Conservation (phyloP, 1,140 invertebrate species). For the Pseudobourletiella spinata region DNA sequence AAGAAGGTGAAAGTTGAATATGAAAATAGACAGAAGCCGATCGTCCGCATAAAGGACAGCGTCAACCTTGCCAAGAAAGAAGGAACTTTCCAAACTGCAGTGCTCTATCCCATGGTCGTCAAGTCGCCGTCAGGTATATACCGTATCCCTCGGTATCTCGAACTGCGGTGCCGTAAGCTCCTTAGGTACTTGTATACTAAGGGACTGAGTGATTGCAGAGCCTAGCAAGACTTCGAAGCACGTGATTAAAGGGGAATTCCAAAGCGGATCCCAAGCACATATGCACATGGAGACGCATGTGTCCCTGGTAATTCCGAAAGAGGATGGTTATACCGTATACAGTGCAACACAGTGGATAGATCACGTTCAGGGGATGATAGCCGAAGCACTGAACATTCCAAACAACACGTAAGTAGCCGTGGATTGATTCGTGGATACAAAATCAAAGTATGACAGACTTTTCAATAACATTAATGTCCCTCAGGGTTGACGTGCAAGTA, state of each 20-base stretch:
- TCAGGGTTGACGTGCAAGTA: constrained; percentile 24
- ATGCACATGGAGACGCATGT: constrained; percentile 45
- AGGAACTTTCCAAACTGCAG: background rate
- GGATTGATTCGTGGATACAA: background rate
- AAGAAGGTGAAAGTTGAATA: constrained; percentile 59
- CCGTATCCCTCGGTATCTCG: no score
- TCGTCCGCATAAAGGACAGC: constrained; percentile 41
- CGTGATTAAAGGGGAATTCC: constrained; percentile 39
- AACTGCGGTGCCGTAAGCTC: background rate
- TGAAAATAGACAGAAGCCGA: constrained; percentile 39
- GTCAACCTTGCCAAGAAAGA: constrained; percentile 19
- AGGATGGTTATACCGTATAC: constrained; percentile 41
- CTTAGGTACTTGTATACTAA: background rate
- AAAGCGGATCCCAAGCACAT: constrained; percentile 42
- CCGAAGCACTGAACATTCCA: constrained; percentile 46
- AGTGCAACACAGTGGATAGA: constrained; percentile 54
- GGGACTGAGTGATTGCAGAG: background rate
- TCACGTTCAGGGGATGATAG: constrained; percentile 49
- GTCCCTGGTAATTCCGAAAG: constrained; percentile 38
- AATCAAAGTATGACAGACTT: background rate
- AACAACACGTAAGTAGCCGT: constrained; percentile 4
- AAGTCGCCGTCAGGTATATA: background rate
- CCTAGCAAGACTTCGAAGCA: background rate
- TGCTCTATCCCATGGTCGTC: constrained; percentile 37
- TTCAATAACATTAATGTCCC: background rate